A percentile compares a stretch with the other conserved stretches of the same genome.
Conservation (phyloP, 2,888 invertebrate genomes). For the Perizoma flavofasciatum region DNA sequence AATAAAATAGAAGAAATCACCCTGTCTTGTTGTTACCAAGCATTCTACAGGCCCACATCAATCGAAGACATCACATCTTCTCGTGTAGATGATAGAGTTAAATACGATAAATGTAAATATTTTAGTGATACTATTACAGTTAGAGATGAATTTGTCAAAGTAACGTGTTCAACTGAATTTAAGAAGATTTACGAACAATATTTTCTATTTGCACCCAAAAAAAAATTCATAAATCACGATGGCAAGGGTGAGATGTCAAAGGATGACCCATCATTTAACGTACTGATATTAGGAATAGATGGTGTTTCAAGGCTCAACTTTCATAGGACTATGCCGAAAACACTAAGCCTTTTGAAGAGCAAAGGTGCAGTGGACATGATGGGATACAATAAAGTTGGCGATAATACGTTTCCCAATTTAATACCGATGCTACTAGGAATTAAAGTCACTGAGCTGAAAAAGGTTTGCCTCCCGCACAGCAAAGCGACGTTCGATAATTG, state of each 20-base stretch:
- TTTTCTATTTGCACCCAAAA: conserved; percentile 84
- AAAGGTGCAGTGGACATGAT: conserved; percentile 89
- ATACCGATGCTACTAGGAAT: conserved; percentile 92
- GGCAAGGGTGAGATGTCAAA: conserved; percentile 14
- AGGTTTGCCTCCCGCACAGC: conserved; percentile 85
- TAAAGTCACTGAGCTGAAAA: conserved; percentile 85
- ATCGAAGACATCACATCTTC: conserved; percentile 29
- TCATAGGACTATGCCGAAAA: conserved; percentile 91
- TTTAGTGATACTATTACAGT: conserved; percentile 66
- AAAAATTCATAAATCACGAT: conserved; percentile 39
- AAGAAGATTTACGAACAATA: conserved; percentile 84
- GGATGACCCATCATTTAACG: conserved; percentile 77
- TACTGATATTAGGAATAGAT: conserved; percentile 93
- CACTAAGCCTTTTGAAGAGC: conserved; percentile 84
- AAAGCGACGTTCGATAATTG: conserved; percentile 90
- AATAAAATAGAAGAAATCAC: conserved; percentile 46
- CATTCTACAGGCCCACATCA: conserved; percentile 56
- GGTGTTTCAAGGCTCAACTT: conserved; percentile 94
- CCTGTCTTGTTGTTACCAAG: conserved; percentile 83
- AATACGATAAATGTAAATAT: conserved; percentile 67
- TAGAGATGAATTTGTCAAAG: conserved; percentile 85
- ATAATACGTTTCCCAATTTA: conserved; percentile 96
- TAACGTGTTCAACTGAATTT: conserved; percentile 77
- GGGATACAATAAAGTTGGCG: conserved; percentile 97
- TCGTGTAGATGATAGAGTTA: conserved; percentile 60